A percentile compares a stretch with the other conserved stretches of the same genome.
Evolutionary conservation across 2,888 invertebrate genomes (phyloP).

Genomic region (Charanyca ferruginea): DNA sequence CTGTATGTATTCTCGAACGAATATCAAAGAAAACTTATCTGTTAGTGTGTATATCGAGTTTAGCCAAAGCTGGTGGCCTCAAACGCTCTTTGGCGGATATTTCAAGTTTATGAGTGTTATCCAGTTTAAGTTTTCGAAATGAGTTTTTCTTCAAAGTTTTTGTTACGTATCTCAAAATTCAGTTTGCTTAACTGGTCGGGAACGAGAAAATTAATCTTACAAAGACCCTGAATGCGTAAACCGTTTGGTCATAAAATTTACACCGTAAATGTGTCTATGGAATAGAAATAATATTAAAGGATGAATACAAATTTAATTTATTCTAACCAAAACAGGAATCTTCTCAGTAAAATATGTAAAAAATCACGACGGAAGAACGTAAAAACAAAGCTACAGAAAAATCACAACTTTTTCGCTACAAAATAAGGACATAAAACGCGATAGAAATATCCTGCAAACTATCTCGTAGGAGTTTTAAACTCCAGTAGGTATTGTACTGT

Average conservation of each 20-base stretch:
- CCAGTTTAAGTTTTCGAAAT: slow-evolving; percentile 18
- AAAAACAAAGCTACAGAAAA: neutral
- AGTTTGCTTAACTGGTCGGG: neutral
- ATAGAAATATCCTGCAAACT: slow-evolving; percentile 16
- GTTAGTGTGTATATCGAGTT: slow-evolving; percentile 24
- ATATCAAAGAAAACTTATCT: slow-evolving; percentile 45
- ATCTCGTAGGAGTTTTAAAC: slow-evolving; percentile 6
- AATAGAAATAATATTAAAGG: neutral
- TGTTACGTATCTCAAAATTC: slow-evolving; percentile 1
- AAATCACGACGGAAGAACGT: neutral
- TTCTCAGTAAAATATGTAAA: neutral
- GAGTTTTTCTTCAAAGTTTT: slow-evolving; percentile 9
- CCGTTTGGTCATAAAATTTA: neutral
- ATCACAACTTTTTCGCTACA: slow-evolving; percentile 6
- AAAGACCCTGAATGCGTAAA: neutral
- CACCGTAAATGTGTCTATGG: neutral
- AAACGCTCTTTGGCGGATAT: slow-evolving; percentile 36
- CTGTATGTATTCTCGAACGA: slow-evolving; percentile 22
- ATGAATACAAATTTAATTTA: neutral
- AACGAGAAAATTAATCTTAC: neutral
- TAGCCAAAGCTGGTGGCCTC: slow-evolving; percentile 20
- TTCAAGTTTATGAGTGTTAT: slow-evolving; percentile 37
- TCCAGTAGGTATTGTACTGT: neutral
- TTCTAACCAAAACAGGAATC: neutral
- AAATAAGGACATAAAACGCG: slow-evolving; percentile 2